These are phyloP conservation scores for Perizoma flavofasciatum DNA, from an alignment of 2,888 invertebrate species.

Conservation along the genomic window DNA sequence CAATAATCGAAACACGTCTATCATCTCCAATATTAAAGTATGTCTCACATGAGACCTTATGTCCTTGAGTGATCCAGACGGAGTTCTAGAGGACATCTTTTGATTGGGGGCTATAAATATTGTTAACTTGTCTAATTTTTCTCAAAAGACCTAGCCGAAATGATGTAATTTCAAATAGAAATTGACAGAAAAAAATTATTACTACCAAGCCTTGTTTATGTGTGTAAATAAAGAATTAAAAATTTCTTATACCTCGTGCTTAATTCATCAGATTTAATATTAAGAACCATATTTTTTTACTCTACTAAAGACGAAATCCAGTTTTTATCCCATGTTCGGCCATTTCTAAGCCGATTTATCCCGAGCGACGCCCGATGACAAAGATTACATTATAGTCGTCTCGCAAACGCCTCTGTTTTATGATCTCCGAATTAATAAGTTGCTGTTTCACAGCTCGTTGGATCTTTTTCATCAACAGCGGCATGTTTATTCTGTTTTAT, in stretches of 20 bases:
- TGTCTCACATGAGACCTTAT: conserved; percentile 2
- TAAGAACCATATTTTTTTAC: too few relatives aligned
- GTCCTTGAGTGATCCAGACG: conserved; percentile 13
- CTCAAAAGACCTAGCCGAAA: too few relatives aligned
- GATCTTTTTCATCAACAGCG: conserved; percentile 55
- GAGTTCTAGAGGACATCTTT: conserved; percentile 1
- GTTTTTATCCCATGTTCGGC: too few relatives aligned
- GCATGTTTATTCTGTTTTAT: conserved; percentile 44
- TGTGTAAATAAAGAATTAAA: too few relatives aligned
- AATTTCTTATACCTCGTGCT: too few relatives aligned
- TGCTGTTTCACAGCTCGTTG: conserved; percentile 55
- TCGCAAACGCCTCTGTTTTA: conserved; percentile 52
- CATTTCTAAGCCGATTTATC: background rate
- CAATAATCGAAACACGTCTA: conserved; percentile 20
- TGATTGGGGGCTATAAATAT: background rate
- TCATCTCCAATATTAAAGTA: conserved; percentile 16
- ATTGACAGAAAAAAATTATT: too few relatives aligned
- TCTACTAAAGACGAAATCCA: too few relatives aligned
- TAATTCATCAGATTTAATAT: too few relatives aligned
- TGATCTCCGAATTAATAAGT: conserved; percentile 62
- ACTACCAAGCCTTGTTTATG: too few relatives aligned
- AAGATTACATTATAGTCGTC: conserved; percentile 50
- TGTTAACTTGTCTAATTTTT: too few relatives aligned
- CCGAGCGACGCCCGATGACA: conserved; percentile 46
- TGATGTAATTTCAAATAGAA: too few relatives aligned